Conservation (phyloP, 2,113 vertebrate species). For the Triplophysa siluroides region DNA sequence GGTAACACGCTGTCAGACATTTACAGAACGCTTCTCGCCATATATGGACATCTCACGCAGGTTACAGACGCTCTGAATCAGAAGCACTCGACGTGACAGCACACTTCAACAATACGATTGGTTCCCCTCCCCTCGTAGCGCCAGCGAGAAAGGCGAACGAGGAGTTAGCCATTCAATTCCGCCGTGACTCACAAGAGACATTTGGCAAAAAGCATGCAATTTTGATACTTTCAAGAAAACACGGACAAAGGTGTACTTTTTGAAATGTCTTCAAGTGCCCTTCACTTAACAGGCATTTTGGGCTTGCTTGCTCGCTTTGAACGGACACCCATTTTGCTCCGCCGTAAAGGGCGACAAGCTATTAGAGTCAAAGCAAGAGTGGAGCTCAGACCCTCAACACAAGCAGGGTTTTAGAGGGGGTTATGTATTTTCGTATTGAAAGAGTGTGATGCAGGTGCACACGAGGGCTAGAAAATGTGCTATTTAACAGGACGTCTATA, state of each 20-base stretch:
- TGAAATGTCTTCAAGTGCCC: conserved; percentile 52
- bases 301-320: conserved; percentile 49
- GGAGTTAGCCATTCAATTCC: conserved; percentile 30
- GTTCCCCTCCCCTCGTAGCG: conserved; percentile 10
- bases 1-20: neutral
- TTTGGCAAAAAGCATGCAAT: conserved; percentile 52
- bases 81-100: conserved; percentile 43
- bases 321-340: conserved; percentile 49
- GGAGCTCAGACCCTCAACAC: conserved; percentile 42
- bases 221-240: conserved; percentile 52
- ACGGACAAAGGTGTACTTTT: conserved; percentile 43
- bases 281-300: conserved; percentile 52
- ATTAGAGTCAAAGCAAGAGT: conserved; percentile 49
- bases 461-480: neutral
- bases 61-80: conserved; percentile 9
- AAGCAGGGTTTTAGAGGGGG: neutral
- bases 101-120: conserved; percentile 34
- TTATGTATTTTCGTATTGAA: conserved; percentile 50
- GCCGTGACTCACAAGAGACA: conserved; percentile 38
- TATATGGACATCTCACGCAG: conserved; percentile 28
- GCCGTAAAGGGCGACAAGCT: conserved; percentile 49
- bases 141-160: neutral
- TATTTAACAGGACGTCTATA: conserved; percentile 26
- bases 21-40: conserved; percentile 1
- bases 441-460: conserved; percentile 32